Conservation (phyloP, 2,113 vertebrate species). For the Acrocephalus kingi region DNA sequence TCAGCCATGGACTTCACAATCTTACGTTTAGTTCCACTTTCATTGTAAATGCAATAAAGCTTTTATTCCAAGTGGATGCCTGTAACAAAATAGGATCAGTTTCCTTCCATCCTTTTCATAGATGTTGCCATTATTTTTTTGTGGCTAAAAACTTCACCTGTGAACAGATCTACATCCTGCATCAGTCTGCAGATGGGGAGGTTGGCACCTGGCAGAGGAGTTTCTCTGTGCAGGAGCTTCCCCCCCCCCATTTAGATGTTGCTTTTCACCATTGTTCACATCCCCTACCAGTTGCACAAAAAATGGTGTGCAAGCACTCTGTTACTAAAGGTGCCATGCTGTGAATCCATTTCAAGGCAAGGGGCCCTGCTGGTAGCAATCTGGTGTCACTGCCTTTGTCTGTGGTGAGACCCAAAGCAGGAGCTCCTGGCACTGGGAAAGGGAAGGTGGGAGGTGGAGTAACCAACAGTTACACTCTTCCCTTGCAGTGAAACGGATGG, state of each 20-base stretch:
- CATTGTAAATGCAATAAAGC: background rate
- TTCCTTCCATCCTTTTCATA: background rate
- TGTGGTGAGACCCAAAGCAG: background rate
- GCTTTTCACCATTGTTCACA: background rate
- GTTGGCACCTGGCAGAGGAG: background rate
- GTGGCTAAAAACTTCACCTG: background rate
- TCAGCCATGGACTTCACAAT: background rate
- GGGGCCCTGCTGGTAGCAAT: fast-evolving
- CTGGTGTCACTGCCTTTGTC: background rate
- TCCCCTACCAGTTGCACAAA: background rate
- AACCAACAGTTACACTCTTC: background rate
- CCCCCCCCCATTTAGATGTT: background rate
- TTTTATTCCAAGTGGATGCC: background rate
- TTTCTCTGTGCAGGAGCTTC: background rate
- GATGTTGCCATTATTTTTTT: background rate
- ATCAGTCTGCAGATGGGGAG: background rate
- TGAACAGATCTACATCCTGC: background rate
- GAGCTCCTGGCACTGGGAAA: background rate
- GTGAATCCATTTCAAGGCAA: background rate
- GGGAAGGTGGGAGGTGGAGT: background rate
- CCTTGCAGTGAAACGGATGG: fast-evolving
- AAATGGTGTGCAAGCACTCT: background rate
- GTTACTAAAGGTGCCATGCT: background rate
- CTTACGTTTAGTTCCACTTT: background rate
- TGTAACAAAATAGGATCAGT: background rate